Conservation (phyloP, 2,113 vertebrate species). For the Hyaena hyaena region DNA sequence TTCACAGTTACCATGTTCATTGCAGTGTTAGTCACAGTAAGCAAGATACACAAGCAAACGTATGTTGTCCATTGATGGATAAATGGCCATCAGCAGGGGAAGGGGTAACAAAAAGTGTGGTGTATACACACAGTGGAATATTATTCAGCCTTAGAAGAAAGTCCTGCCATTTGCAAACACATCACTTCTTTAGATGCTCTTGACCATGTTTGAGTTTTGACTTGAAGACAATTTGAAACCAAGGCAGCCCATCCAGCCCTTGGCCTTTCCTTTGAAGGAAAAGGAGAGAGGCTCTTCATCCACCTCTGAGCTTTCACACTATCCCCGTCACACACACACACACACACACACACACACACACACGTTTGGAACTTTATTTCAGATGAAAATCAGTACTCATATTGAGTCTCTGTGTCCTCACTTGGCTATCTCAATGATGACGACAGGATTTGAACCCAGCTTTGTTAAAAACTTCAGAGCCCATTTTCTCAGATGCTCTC, state of each 20-base stretch:
- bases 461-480: background rate
- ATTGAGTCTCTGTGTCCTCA: background rate
- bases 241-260: background rate
- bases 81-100: background rate
- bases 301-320: background rate
- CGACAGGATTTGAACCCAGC: background rate
- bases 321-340: background rate
- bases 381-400: background rate
- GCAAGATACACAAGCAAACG: fast-evolving
- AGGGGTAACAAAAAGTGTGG: background rate
- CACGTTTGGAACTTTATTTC: fast-evolving
- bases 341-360: too few species aligned
- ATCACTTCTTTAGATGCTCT: background rate
- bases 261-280: background rate
- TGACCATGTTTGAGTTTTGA: background rate
- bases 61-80: fast-evolving
- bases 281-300: background rate
- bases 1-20: background rate
- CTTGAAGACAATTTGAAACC: background rate
- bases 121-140: fast-evolving
- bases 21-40: too few species aligned
- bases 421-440: background rate
- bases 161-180: too few species aligned
- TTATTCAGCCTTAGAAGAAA: background rate
- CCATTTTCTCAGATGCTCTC: background rate